Conservation (phyloP, 2,797 vertebrate genomes). For the Mareca penelope region DNA sequence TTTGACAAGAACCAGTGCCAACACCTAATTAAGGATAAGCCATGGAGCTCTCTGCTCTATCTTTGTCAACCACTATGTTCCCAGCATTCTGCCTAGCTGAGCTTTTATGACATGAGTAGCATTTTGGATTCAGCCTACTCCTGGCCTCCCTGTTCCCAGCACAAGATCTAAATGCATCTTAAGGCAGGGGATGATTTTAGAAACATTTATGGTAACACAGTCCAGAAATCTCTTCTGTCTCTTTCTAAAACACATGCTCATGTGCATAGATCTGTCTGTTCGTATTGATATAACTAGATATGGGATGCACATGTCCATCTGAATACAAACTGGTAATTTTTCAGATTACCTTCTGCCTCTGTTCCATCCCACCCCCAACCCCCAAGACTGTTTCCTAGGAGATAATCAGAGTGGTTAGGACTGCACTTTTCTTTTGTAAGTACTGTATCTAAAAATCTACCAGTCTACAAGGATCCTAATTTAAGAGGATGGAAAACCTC, state of each 20-base stretch:
- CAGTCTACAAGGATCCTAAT: not conserved
- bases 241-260: not conserved
- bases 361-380: not conserved
- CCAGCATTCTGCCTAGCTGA: slow-evolving; percentile 79
- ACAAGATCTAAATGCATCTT: slow-evolving; percentile 3
- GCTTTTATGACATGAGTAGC: slow-evolving; percentile 78
- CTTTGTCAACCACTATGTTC: slow-evolving; percentile 76
- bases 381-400: slow-evolving; percentile 10
- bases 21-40: slow-evolving; percentile 82
- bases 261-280: not conserved
- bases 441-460: not conserved
- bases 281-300: not conserved
- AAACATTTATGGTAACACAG: not conserved
- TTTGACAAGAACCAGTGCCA: slow-evolving; percentile 80
- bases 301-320: not conserved
- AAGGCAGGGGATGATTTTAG: not conserved
- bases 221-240: not conserved
- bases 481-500: not conserved
- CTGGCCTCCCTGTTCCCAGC: not conserved
- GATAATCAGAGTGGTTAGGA: not conserved
- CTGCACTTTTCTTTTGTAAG: not conserved
- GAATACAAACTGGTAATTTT: not conserved
- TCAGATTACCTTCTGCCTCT: not conserved
- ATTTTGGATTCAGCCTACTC: slow-evolving; percentile 58
- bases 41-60: slow-evolving; percentile 70